Conservation (phyloP, 2,113 vertebrate genomes). For the Sorex fumeus region DNA sequence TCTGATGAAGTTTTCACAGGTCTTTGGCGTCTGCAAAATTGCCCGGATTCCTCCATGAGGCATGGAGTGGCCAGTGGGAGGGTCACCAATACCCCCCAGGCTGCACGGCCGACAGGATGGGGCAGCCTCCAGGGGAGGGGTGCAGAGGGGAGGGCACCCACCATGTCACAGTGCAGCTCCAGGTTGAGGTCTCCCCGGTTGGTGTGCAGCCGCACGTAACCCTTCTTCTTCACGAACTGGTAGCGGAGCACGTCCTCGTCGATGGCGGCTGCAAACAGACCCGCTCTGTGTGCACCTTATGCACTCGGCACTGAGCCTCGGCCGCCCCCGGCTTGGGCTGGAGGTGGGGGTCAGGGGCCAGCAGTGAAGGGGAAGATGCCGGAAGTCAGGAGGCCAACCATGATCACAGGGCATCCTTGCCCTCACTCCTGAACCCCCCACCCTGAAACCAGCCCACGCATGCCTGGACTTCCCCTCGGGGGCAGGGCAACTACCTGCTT, state of each 20-base stretch:
- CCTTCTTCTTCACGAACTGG: constrained; percentile 97
- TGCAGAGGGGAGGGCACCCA: constrained; percentile 81
- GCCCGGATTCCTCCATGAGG: not conserved
- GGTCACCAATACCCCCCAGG: not conserved
- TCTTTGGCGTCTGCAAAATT: constrained; percentile 93
- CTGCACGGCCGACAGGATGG: too few relatives aligned
- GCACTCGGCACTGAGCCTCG: not conserved
- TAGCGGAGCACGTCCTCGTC: constrained; percentile 96
- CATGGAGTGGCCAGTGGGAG: rapidly evolving
- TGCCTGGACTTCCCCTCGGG: too few relatives aligned
- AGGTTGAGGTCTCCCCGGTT: constrained; percentile 96
- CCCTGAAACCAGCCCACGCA: not conserved
- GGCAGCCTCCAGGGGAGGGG: too few relatives aligned
- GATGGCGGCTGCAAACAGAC: constrained; percentile 90
- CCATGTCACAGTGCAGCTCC: constrained; percentile 98
- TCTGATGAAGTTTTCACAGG: constrained; percentile 97
- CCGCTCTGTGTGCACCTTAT: not conserved
- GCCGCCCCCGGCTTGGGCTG: too few relatives aligned
- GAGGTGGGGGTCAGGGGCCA: not conserved
- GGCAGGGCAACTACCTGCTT: constrained; percentile 91
- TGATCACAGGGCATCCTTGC: too few relatives aligned
- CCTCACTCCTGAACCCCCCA: too few relatives aligned
- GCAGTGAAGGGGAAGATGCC: not conserved
- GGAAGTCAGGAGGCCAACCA: too few relatives aligned
- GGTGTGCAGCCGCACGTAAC: constrained; percentile 96